phyloP scores from a whole-genome alignment of 2,797 vertebrate species.

The Thunnus albacares region DNA sequence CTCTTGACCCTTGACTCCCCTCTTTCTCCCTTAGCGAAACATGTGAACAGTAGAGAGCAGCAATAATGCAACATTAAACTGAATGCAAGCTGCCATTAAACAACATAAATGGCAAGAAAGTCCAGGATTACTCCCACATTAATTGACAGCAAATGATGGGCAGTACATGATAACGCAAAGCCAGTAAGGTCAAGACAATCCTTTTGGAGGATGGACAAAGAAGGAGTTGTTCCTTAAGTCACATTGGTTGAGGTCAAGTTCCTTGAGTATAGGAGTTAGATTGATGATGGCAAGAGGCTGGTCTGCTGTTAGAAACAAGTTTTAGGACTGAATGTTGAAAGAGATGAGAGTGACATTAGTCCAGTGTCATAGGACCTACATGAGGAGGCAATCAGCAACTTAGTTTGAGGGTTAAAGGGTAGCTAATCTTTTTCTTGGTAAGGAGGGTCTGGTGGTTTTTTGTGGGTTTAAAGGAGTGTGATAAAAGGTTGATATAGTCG shows the following conservation, averaged over 20 bases:
- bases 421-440: conserved; percentile 7
- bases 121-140: not conserved
- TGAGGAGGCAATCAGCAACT: conserved; percentile 18
- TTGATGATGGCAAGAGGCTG: conserved; percentile 8
- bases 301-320: not conserved
- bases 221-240: conserved; percentile 1
- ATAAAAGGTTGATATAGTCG: not conserved
- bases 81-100: not conserved
- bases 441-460: not conserved
- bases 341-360: conserved; percentile 2
- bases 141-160: not conserved
- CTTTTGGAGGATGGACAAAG: conserved; percentile 2
- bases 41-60: not conserved
- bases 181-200: not conserved
- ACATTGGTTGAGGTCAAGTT: not conserved
- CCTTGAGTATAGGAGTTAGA: not conserved
- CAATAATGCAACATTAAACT: not conserved
- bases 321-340: conserved; percentile 13
- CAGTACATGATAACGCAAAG: not conserved
- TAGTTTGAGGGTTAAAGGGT: conserved; percentile 13
- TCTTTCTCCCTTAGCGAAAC: not conserved
- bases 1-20: not conserved
- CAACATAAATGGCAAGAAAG: not conserved
- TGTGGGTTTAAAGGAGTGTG: not conserved
- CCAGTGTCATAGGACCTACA: conserved; percentile 6